These are phyloP conservation scores for Amblyteles armatorius DNA, from an alignment of 2,888 invertebrate genomes.

Conservation along the genomic window DNA sequence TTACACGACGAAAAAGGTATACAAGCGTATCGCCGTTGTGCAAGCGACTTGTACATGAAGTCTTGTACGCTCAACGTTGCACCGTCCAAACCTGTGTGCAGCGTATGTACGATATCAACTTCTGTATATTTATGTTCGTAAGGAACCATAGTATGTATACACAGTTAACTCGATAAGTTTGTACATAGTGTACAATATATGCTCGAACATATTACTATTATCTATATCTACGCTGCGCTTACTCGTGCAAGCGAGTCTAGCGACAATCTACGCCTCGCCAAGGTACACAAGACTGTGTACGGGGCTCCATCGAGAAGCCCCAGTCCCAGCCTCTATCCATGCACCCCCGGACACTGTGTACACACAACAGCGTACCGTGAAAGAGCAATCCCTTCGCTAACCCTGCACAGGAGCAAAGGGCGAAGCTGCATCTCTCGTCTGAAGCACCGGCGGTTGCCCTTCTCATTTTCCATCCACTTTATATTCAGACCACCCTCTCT, in stretches of 20 bases:
- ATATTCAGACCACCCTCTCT: slow-evolving; percentile 81
- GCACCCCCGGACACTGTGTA: slow-evolving; percentile 42
- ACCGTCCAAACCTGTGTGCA: not conserved
- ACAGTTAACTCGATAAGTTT: slow-evolving; percentile 51
- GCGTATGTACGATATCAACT: slow-evolving; percentile 48
- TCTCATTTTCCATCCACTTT: slow-evolving; percentile 83
- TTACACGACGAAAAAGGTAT: slow-evolving; percentile 17
- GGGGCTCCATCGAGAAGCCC: not conserved
- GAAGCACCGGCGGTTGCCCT: slow-evolving; percentile 72
- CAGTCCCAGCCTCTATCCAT: slow-evolving; percentile 49
- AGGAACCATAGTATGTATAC: slow-evolving; percentile 35
- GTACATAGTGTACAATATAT: slow-evolving; percentile 28
- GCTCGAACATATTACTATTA: slow-evolving; percentile 13
- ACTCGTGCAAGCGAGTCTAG: slow-evolving; percentile 20
- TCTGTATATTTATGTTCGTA: slow-evolving; percentile 47
- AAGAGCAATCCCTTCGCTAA: slow-evolving; percentile 56
- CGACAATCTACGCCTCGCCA: slow-evolving; percentile 59
- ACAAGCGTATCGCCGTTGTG: slow-evolving; percentile 7
- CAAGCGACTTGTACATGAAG: slow-evolving; percentile 13
- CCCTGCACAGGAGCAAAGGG: slow-evolving; percentile 45
- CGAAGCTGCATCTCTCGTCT: slow-evolving; percentile 58
- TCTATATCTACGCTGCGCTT: not conserved
- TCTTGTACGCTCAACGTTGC: slow-evolving; percentile 3
- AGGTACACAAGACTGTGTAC: slow-evolving; percentile 37
- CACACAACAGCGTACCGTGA: slow-evolving; percentile 38